phyloP scores from a whole-genome alignment of 2,113 vertebrate genomes.

The Thermophis baileyi region DNA sequence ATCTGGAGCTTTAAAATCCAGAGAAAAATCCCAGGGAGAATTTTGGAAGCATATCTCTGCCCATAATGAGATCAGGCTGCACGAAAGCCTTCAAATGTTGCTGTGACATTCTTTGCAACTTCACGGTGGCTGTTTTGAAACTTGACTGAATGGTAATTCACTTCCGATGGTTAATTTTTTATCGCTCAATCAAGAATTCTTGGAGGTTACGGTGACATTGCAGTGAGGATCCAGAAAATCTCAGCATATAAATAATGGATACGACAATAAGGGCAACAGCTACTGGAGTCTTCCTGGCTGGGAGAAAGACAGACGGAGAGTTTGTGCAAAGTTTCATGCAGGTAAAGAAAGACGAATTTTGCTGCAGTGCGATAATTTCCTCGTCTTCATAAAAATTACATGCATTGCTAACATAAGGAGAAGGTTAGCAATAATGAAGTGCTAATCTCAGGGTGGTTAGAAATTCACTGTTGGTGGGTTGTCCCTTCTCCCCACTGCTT shows the following conservation, averaged over 20 bases:
- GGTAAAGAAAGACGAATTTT: slow-evolving; percentile 18
- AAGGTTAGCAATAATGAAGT: not conserved
- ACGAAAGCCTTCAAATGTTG: not conserved
- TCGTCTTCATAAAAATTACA: slow-evolving; percentile 35
- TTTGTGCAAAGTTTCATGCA: slow-evolving; percentile 36
- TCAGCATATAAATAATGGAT: slow-evolving; percentile 45
- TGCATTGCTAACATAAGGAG: not conserved
- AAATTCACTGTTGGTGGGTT: not conserved
- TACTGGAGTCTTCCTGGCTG: slow-evolving; percentile 4
- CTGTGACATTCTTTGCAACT: not conserved
- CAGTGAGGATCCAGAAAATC: slow-evolving; percentile 12
- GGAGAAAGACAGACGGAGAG: slow-evolving; percentile 7
- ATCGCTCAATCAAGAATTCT: slow-evolving; percentile 57
- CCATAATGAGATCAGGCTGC: not conserved
- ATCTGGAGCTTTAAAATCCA: not conserved
- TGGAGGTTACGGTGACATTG: slow-evolving; percentile 54
- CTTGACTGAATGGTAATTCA: not conserved
- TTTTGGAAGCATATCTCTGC: not conserved
- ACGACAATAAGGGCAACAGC: not conserved
- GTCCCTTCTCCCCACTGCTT: not conserved
- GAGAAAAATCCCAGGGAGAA: not conserved
- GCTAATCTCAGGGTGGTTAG: not conserved
- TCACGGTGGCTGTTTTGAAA: slow-evolving; percentile 20
- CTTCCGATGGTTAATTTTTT: slow-evolving; percentile 47
- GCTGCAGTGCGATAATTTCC: slow-evolving; percentile 19